phyloP scores from a whole-genome alignment of 35 echinoderm and acorn worm genomes.

The Heliocidaris erythrogramma region DNA sequence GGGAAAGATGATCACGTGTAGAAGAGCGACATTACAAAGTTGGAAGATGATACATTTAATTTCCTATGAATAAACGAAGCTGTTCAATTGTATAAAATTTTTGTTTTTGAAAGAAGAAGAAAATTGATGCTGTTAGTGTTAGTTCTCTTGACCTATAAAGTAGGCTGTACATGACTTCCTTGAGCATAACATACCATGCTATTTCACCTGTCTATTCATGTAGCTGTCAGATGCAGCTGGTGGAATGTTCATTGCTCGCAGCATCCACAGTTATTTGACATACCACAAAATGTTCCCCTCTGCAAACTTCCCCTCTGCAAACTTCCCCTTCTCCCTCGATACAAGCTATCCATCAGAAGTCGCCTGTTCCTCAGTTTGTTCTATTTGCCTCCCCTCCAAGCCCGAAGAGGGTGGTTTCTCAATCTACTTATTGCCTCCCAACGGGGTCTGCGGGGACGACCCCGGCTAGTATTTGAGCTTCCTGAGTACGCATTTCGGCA shows the following conservation, averaged over 20 bases:
- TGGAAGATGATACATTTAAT: not conserved
- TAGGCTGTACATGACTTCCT: not conserved
- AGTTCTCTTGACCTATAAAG: not conserved
- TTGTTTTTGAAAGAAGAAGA: not conserved
- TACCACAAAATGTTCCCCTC: slow-evolving; percentile 4
- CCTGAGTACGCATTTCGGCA: slow-evolving; percentile 14
- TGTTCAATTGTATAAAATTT: too few relatives aligned
- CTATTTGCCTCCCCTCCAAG: not conserved
- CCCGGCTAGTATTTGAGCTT: not conserved
- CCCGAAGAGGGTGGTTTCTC: not conserved
- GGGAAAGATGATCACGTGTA: not conserved
- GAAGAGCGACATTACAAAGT: not conserved
- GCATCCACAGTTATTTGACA: slow-evolving; percentile 2
- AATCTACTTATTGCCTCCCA: slow-evolving; percentile 8
- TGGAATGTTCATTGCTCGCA: not conserved
- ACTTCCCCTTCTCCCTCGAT: not conserved
- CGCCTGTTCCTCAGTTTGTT: not conserved
- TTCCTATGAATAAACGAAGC: too few relatives aligned
- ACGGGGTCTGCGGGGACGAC: not conserved
- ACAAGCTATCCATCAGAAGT: slow-evolving; percentile 4
- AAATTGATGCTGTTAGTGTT: not conserved
- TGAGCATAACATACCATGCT: not conserved
- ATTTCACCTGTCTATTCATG: not conserved
- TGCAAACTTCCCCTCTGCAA: not conserved
- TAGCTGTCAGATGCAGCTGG: not conserved